Conservation (phyloP, 1,140 invertebrate genomes). For the Drosophila mauritiana region DNA sequence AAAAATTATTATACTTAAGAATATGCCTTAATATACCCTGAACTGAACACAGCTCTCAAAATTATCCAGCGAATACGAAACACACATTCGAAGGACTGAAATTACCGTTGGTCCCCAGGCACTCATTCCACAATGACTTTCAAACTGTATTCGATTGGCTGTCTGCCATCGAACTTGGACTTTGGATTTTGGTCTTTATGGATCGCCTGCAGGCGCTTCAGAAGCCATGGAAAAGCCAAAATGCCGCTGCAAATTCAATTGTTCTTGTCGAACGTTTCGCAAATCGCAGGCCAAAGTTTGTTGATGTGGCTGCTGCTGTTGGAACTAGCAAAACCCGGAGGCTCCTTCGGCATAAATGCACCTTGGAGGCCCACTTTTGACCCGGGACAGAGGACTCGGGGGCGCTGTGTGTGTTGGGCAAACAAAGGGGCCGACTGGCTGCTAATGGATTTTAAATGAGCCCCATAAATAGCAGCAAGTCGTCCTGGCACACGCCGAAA, state of each 20-base stretch:
- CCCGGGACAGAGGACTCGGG: conserved; percentile 14
- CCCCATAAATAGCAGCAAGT: conserved; percentile 76
- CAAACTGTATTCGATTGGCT: conserved; percentile 41
- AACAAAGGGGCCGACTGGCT: conserved; percentile 55
- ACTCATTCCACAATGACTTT: conserved; percentile 15
- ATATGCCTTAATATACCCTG: too few relatives aligned
- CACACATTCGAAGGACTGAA: conserved; percentile 14
- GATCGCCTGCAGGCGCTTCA: conserved; percentile 26
- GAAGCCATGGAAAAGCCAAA: conserved; percentile 34
- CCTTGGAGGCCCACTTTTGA: conserved; percentile 73
- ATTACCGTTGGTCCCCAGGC: conserved; percentile 4
- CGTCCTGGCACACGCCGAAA: conserved; percentile 38
- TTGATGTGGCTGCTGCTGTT: conserved; percentile 21
- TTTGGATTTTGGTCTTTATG: conserved; percentile 14
- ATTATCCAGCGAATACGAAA: conserved; percentile 27
- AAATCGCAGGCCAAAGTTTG: conserved; percentile 38
- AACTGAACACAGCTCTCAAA: background rate
- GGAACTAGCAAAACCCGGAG: conserved; percentile 14
- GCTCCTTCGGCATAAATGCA: conserved; percentile 55
- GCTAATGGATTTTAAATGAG: conserved; percentile 85
- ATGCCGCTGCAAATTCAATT: conserved; percentile 68
- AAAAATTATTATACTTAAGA: too few relatives aligned
- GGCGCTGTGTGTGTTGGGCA: conserved; percentile 9
- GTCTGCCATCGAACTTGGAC: conserved; percentile 11
- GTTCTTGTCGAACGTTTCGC: conserved; percentile 69